Base-by-base conservation (phyloP, 1,140 invertebrate genomes). In the Hydropsyche tenuis region DNA sequence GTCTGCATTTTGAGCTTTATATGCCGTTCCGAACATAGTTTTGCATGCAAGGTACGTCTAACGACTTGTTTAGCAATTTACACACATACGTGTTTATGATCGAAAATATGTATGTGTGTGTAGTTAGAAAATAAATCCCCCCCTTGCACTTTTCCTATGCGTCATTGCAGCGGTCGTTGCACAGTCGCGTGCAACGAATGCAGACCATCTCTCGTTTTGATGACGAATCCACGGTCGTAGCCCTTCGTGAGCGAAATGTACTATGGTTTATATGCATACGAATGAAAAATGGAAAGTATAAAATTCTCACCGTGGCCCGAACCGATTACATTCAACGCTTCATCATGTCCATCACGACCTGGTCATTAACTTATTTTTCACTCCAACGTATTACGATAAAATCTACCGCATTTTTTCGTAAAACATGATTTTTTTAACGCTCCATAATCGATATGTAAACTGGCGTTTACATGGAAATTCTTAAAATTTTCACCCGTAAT, bases 221-320 rank as follows among this genome's bases (percentile, higher is more conserved):
- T 60, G 56, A 60, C 56, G 56, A 18, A 60, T 60, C 22, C 22
- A 60, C 11, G 22, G 12, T 7, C 45, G 12, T 20, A 53, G 22
- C 51, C 23, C 56, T 11, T 56, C 22, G n/a, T 53, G 4, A 12
- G 20, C 3, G 30, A 9, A 4, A 37, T 37, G 30, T 37, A 37
- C 9, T 3, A 37, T 37, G 3, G n/a, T 22, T 25, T 60, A 53
- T 53, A 20, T 53, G 16, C 20, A 53, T 20, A 60, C 56, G 56
- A 60, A 11, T 60, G 20, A 27, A 60, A 60, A 60, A 60, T 60
- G 22, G 56, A 60, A 60, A 60, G 56, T 27, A 20, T 60, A 60
- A 60, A 60, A 60, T 60, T 60, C 12, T 60, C 56, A 60, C 56
- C 56, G 56, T 25, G 14, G 20, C 22, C 22, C 7, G 11, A 6